Percentiles rank a stretch among this genome's conserved stretches.
These are phyloP conservation scores for Sycophila texana DNA, from an alignment of 2,888 invertebrate genomes.

Conservation along the genomic window DNA sequence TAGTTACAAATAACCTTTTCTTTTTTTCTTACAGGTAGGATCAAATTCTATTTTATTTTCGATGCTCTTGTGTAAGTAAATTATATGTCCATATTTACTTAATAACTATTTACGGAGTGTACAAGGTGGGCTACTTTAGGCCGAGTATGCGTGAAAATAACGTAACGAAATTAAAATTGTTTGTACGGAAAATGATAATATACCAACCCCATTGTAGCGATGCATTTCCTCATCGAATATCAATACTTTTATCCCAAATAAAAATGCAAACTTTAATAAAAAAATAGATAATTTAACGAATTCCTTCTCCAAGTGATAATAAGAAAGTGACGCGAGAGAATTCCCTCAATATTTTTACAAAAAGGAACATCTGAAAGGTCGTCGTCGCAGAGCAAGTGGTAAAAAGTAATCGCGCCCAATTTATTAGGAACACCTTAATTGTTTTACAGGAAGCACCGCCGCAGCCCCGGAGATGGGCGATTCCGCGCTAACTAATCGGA, in stretches of 20 bases:
- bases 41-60: background rate
- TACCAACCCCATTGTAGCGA: too few relatives aligned
- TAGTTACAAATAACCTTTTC: background rate
- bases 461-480: background rate
- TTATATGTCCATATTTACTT: too few relatives aligned
- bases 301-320: background rate
- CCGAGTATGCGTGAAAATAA: too few relatives aligned
- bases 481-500: conserved; percentile 27
- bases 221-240: too few relatives aligned
- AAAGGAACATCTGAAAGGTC: background rate
- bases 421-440: conserved; percentile 14
- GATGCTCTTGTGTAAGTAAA: background rate
- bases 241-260: too few relatives aligned
- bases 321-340: background rate
- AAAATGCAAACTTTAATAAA: too few relatives aligned
- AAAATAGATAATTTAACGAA: too few relatives aligned
- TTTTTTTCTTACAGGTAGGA: conserved; percentile 32
- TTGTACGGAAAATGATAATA: too few relatives aligned
- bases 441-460: background rate
- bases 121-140: too few relatives aligned
- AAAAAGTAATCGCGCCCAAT: background rate
- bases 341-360: background rate
- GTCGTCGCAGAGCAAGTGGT: background rate
- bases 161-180: too few relatives aligned
- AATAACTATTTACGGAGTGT: too few relatives aligned